A percentile compares a stretch with the other conserved stretches of the same genome.
Evolutionary conservation across 2,797 vertebrate species (phyloP).

Genomic region (Xyrichtys novacula): DNA sequence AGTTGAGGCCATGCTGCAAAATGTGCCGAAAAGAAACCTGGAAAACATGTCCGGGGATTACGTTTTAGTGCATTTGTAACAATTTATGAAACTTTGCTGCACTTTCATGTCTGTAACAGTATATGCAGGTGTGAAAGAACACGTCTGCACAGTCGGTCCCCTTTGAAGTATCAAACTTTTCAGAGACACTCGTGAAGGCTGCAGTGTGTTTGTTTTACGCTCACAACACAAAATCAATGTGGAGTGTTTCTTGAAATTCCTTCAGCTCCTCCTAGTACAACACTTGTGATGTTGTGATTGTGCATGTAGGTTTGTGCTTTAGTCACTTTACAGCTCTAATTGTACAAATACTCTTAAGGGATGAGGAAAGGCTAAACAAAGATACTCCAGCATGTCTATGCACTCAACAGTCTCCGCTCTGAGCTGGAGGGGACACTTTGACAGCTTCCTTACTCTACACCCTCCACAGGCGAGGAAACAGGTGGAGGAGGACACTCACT

Average conservation of each 20-base stretch:
- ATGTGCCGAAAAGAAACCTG: too few relatives aligned
- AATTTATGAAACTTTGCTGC: too few relatives aligned
- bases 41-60: too few relatives aligned
- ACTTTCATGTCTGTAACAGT: too few relatives aligned
- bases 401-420: slow-evolving; percentile 41
- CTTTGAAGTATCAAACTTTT: too few relatives aligned
- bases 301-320: slow-evolving; percentile 13
- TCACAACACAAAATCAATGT: background rate
- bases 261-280: background rate
- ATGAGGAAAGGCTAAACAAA: slow-evolving; percentile 59
- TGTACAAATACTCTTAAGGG: slow-evolving; percentile 42
- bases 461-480: slow-evolving; percentile 57
- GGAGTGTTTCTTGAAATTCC: background rate
- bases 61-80: too few relatives aligned
- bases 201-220: background rate
- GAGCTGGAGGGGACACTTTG: slow-evolving; percentile 68
- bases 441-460: slow-evolving; percentile 65
- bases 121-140: too few relatives aligned
- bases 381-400: slow-evolving; percentile 47
- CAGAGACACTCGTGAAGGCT: background rate
- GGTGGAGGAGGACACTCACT: slow-evolving; percentile 42
- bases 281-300: background rate
- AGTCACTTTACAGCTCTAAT: slow-evolving; percentile 40
- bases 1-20: too few relatives aligned
- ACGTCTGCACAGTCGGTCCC: too few relatives aligned